Evolutionary conservation across 64 coral and sea anemone species (phyloP).

Genomic region (Acropora yongei): DNA sequence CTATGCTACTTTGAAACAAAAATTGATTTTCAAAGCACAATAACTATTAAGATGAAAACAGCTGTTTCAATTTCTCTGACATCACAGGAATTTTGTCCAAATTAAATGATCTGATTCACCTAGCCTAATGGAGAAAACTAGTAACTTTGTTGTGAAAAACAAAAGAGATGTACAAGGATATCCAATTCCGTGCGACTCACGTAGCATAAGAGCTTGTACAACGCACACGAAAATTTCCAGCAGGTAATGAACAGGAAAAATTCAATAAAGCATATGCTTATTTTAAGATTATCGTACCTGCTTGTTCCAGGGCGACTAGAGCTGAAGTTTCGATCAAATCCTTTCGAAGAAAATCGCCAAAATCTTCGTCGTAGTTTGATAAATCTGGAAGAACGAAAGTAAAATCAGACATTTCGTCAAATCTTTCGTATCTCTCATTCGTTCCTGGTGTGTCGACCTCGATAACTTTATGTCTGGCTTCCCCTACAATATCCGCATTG

Average conservation of each 20-base stretch:
- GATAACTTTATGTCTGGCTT: constrained; percentile 84
- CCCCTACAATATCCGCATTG: constrained; percentile 83
- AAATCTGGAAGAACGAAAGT: constrained; percentile 95
- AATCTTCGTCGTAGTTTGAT: constrained; percentile 65
- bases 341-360: constrained; percentile 79
- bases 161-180: too few species aligned
- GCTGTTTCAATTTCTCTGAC: too few species aligned
- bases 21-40: too few species aligned
- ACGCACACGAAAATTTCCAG: not conserved
- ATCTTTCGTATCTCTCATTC: constrained; percentile 72
- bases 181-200: too few species aligned
- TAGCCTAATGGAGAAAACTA: too few species aligned
- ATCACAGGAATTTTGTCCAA: too few species aligned
- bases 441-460: constrained; percentile 62
- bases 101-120: too few species aligned
- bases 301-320: constrained; percentile 85
- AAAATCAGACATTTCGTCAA: constrained; percentile 84
- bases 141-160: too few species aligned
- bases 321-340: constrained; percentile 94
- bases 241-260: not conserved
- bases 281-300: constrained; percentile 59
- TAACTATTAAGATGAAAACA: too few species aligned
- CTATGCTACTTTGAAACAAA: too few species aligned
- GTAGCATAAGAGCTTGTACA: too few species aligned
- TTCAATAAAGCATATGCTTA: not conserved